Evolutionary conservation across 2,888 invertebrate genomes (phyloP).

Genomic region (Morpho achilles): DNA sequence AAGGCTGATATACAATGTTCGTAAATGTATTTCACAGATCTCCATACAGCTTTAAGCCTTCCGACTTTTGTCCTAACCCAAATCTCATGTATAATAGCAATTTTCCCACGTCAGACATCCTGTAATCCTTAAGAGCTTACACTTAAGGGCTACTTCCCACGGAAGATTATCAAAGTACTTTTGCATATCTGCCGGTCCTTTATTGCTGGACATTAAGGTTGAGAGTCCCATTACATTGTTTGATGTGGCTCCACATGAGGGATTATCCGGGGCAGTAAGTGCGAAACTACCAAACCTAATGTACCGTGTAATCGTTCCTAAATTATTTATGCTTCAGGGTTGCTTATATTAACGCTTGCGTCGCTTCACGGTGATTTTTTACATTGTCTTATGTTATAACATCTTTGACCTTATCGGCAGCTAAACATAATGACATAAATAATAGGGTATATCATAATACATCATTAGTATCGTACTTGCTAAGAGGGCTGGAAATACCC

Average conservation of each 20-base stretch:
- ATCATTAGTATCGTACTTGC: too few species aligned
- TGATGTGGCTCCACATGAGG: constrained; percentile 18
- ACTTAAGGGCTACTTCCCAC: constrained; percentile 1
- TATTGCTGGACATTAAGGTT: constrained; percentile 5
- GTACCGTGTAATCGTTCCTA: constrained; percentile 37
- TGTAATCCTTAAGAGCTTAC: constrained; percentile 8
- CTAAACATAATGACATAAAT: too few species aligned
- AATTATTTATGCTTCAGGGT: constrained; percentile 30
- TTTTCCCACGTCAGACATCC: background rate
- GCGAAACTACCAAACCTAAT: constrained; percentile 33
- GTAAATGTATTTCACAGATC: too few species aligned
- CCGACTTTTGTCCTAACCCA: background rate
- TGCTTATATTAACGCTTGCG: constrained; percentile 9
- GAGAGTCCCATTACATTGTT: constrained; percentile 6
- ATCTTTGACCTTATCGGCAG: too few species aligned
- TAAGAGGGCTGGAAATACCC: too few species aligned
- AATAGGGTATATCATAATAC: too few species aligned
- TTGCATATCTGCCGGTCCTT: background rate
- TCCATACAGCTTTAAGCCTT: too few species aligned
- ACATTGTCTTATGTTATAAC: too few species aligned
- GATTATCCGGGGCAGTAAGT: constrained; percentile 29
- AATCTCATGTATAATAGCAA: background rate
- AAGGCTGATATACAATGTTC: background rate
- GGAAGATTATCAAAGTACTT: background rate
- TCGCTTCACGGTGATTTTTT: background rate